phyloP scores from a whole-genome alignment of 2,113 vertebrate species.

The Aspiorhynchus laticeps region DNA sequence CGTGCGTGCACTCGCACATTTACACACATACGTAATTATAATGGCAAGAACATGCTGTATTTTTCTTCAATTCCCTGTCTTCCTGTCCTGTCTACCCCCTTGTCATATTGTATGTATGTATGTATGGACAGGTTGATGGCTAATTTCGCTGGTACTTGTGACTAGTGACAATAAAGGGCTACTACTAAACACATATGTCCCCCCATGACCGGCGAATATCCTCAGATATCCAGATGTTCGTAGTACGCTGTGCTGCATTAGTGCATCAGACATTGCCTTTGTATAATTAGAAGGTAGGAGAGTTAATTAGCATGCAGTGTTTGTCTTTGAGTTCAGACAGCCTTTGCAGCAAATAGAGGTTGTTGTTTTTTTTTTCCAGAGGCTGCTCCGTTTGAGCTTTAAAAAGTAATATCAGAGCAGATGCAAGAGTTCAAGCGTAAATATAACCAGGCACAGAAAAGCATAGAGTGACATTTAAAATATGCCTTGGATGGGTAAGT shows the following conservation, averaged over 20 bases:
- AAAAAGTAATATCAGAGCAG: slow-evolving; percentile 32
- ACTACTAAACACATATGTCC: slow-evolving; percentile 29
- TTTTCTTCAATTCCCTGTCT: no score
- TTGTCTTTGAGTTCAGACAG: slow-evolving; percentile 35
- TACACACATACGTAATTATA: slow-evolving; percentile 13
- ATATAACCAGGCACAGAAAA: background rate
- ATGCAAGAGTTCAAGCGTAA: background rate
- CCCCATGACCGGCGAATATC: background rate
- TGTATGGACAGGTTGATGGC: no score
- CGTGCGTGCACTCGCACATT: background rate
- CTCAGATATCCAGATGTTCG: slow-evolving; percentile 2
- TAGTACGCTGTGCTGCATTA: background rate
- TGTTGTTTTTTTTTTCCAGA: slow-evolving; percentile 30
- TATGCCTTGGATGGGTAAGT: slow-evolving; percentile 26
- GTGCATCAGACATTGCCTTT: slow-evolving; percentile 35
- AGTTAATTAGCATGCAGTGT: slow-evolving; percentile 57
- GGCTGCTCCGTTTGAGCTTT: slow-evolving; percentile 45
- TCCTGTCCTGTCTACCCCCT: no score
- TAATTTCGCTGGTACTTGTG: no score
- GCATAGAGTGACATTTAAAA: slow-evolving; percentile 10
- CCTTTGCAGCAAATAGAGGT: slow-evolving; percentile 31
- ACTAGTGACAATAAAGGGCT: no score
- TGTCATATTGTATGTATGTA: no score
- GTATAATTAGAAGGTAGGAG: slow-evolving; percentile 56
- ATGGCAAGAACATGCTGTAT: slow-evolving; percentile 22